Percentiles rank a stretch among this genome's conserved stretches.
phyloP scores from a whole-genome alignment of 2,888 invertebrate species.

The Timandra comae region DNA sequence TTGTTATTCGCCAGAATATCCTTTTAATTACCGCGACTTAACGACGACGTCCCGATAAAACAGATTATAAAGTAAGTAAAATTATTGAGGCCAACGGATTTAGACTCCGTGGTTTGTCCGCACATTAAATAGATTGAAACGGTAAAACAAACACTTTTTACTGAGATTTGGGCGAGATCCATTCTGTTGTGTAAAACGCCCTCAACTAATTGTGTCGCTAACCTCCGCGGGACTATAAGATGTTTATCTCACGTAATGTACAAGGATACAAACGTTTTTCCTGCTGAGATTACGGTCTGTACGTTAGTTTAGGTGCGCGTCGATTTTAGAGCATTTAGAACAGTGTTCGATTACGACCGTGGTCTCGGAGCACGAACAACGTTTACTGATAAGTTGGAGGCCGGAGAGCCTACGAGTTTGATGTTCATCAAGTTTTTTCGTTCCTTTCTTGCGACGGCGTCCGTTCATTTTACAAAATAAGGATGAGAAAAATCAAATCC shows the following conservation, averaged over 20 bases:
- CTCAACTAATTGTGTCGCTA: too few species aligned
- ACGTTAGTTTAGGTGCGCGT: too few species aligned
- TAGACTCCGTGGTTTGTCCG: slow-evolving; percentile 14
- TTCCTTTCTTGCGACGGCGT: slow-evolving; percentile 74
- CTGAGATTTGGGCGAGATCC: too few species aligned
- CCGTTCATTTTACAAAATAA: slow-evolving; percentile 82
- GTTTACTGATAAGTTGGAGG: too few species aligned
- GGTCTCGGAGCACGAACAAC: too few species aligned
- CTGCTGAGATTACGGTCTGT: too few species aligned
- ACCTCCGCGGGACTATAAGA: too few species aligned
- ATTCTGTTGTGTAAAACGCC: too few species aligned
- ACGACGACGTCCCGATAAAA: slow-evolving; percentile 16
- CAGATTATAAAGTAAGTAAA: slow-evolving; percentile 16
- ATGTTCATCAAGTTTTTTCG: slow-evolving; percentile 67
- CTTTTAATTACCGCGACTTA: slow-evolving; percentile 19
- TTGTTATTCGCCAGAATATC: slow-evolving; percentile 27
- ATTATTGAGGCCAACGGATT: slow-evolving; percentile 20
- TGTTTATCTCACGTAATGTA: too few species aligned
- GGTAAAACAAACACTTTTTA: not conserved
- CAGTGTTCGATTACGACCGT: too few species aligned
- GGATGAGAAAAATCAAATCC: slow-evolving; percentile 99
- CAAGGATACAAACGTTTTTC: too few species aligned
- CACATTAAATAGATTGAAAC: slow-evolving; percentile 11
- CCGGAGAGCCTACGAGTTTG: slow-evolving; percentile 27
- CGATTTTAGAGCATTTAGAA: too few species aligned